Evolutionary conservation across 2,797 vertebrate genomes (phyloP).

Genomic region (Merluccius polli): DNA sequence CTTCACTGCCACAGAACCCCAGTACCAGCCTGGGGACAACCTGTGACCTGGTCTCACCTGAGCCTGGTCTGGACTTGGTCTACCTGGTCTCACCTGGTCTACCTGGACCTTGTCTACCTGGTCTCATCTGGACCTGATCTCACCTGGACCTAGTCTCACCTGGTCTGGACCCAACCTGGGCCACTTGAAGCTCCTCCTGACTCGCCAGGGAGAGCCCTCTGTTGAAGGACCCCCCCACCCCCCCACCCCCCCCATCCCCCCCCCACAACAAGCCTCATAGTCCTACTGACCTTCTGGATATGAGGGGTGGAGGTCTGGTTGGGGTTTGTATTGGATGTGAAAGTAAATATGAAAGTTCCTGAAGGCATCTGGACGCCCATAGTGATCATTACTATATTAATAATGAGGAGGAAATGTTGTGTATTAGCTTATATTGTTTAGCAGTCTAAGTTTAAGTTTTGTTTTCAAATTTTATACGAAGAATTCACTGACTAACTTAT

Average conservation of each 20-base stretch:
- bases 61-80: constrained; percentile 35
- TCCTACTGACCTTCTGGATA: too few species aligned
- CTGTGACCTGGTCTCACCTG: constrained; percentile 74
- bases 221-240: too few species aligned
- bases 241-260: too few species aligned
- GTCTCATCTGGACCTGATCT: background rate
- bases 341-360: too few species aligned
- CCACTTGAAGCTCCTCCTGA: too few species aligned
- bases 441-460: background rate
- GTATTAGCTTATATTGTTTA: background rate
- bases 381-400: background rate
- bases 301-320: too few species aligned
- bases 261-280: too few species aligned
- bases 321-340: too few species aligned
- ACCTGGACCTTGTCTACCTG: too few species aligned
- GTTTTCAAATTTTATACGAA: background rate
- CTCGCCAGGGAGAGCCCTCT: too few species aligned
- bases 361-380: background rate
- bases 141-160: background rate
- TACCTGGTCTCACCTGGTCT: background rate
- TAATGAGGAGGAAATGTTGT: background rate
- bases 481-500: background rate
- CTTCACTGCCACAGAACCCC: constrained; percentile 99
- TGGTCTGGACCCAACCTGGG: background rate
- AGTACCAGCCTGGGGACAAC: constrained; percentile 98